Evolutionary conservation across 2,113 vertebrate genomes (phyloP).

Genomic region (Rhinolophus ferrumequinum): DNA sequence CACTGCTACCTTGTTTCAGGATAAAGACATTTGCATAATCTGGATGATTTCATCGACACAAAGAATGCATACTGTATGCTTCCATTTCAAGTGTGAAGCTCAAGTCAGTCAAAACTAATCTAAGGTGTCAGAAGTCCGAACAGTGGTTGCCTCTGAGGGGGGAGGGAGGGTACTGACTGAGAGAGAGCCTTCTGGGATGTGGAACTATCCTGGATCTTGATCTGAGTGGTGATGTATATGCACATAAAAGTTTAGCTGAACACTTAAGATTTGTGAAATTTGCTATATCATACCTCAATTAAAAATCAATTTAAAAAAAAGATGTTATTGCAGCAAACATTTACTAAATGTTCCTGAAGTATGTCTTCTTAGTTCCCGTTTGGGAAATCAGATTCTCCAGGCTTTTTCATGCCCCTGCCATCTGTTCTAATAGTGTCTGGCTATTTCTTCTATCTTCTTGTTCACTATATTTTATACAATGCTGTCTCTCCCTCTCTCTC

Average conservation of each 20-base stretch:
- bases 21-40: constrained; percentile 60
- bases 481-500: not conserved
- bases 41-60: not conserved
- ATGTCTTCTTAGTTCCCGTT: not conserved
- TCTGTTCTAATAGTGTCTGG: not conserved
- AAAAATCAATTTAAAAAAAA: not conserved
- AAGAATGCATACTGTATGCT: not conserved
- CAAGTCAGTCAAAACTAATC: constrained; percentile 36
- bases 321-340: not conserved
- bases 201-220: not conserved
- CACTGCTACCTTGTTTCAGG: constrained; percentile 50
- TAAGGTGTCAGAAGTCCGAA: not conserved
- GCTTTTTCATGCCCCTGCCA: not conserved
- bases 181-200: not conserved
- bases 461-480: not conserved
- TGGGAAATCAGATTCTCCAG: not conserved
- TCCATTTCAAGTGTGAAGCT: constrained; percentile 22
- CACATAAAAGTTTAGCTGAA: not conserved
- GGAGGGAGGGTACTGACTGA: not conserved
- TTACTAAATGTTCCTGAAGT: not conserved
- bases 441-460: not conserved
- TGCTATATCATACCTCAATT: not conserved
- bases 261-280: not conserved
- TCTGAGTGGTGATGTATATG: not conserved
- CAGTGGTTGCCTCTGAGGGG: not conserved